phyloP scores from a whole-genome alignment of 2,797 vertebrate genomes.

The Rhinichthys osculus region DNA sequence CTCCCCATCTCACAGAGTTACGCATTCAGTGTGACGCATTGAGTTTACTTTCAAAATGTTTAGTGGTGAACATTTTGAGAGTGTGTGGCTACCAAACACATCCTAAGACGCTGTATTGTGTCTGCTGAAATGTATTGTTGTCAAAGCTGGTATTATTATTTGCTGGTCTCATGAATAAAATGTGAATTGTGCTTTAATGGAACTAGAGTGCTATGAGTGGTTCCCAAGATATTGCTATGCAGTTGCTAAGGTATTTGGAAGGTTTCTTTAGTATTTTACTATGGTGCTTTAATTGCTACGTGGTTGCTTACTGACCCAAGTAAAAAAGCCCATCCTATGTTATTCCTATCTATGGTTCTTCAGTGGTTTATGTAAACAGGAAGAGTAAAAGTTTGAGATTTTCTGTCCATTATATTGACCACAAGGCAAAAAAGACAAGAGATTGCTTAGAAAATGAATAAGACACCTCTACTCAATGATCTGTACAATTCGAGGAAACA shows the following conservation, averaged over 20 bases:
- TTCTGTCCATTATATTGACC: not conserved
- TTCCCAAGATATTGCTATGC: not conserved
- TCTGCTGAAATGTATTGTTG: slow-evolving; percentile 17
- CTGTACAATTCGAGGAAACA: not conserved
- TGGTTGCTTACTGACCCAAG: not conserved
- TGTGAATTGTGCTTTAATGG: slow-evolving; percentile 2
- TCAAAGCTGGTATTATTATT: not conserved
- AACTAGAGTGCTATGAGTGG: not conserved
- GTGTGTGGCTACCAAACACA: slow-evolving; percentile 2
- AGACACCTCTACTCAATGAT: not conserved
- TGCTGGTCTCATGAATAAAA: not conserved
- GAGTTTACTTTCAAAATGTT: not conserved
- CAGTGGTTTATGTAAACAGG: not conserved
- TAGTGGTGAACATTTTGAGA: not conserved
- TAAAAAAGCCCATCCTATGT: not conserved
- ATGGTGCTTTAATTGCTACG: not conserved
- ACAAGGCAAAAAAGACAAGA: not conserved
- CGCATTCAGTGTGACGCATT: not conserved
- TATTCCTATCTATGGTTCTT: not conserved
- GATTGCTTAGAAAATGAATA: not conserved
- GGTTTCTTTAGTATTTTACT: not conserved
- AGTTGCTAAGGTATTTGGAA: not conserved
- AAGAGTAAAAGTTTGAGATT: not conserved
- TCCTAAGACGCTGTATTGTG: not conserved
- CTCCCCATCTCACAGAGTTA: slow-evolving; percentile 22